A percentile compares a stretch with the other conserved stretches of the same genome.
phyloP scores from a whole-genome alignment of 2,113 vertebrate genomes.

The Corvus cornix region DNA sequence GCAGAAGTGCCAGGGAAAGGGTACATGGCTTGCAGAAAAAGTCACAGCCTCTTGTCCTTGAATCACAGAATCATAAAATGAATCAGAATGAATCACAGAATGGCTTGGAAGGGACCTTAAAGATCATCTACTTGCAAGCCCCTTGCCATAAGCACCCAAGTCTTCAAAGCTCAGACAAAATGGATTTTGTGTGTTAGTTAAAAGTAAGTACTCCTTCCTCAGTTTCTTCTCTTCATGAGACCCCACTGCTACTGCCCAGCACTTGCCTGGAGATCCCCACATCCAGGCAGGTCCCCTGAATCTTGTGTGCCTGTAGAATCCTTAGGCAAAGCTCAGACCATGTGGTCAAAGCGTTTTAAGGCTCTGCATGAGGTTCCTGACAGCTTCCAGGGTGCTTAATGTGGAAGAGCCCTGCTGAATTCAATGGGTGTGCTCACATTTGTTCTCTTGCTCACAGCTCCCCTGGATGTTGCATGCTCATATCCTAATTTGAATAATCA shows the following conservation, averaged over 20 bases:
- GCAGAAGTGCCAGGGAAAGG: not conserved
- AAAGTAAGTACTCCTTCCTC: not conserved
- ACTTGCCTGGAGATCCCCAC: not conserved
- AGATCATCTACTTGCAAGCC: not conserved
- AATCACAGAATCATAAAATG: not conserved
- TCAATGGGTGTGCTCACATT: not conserved
- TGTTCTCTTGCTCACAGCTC: not conserved
- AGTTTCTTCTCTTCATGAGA: not conserved
- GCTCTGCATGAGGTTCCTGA: not conserved
- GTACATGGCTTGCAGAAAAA: not conserved
- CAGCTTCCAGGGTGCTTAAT: not conserved
- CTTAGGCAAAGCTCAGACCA: not conserved
- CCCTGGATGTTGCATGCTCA: not conserved
- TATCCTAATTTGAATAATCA: not conserved
- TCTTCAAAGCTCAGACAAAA: not conserved
- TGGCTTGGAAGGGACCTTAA: not conserved
- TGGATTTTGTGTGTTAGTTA: not conserved
- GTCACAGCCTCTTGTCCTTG: rapidly evolving
- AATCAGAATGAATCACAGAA: not conserved
- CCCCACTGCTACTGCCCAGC: not conserved
- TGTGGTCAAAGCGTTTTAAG: not conserved
- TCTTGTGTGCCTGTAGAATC: not conserved
- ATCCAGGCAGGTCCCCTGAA: not conserved
- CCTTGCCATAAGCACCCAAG: not conserved
- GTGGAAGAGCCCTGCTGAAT: not conserved